Evolutionary conservation across 2,113 vertebrate genomes (phyloP).

Genomic region (Salvelinus sp.): DNA sequence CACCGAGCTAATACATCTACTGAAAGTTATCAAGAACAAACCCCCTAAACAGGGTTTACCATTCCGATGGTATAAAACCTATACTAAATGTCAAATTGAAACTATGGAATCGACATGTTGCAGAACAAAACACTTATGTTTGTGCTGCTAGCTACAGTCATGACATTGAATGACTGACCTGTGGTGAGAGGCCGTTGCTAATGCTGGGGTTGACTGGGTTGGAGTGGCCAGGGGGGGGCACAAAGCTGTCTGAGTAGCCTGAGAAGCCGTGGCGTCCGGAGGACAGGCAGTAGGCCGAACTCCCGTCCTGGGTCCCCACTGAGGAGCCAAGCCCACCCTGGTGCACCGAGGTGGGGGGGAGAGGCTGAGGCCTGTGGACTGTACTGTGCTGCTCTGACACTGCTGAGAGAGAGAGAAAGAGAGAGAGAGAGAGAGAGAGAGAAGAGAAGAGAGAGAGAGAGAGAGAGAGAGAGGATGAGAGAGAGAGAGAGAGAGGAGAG

Average conservation of each 20-base stretch:
- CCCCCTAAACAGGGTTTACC: too few relatives aligned
- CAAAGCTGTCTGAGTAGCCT: slow-evolving; percentile 97
- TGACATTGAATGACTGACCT: slow-evolving; percentile 79
- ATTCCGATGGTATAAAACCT: too few relatives aligned
- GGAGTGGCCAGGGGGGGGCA: slow-evolving; percentile 83
- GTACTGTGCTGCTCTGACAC: slow-evolving; percentile 92
- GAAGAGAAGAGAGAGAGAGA: neutral
- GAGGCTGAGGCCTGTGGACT: slow-evolving; percentile 94
- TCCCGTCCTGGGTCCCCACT: slow-evolving; percentile 85
- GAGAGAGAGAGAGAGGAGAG: slow-evolving; percentile 20
- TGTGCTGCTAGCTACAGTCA: neutral
- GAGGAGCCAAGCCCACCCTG: slow-evolving; percentile 84
- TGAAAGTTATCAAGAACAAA: neutral
- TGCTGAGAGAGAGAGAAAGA: slow-evolving; percentile 62
- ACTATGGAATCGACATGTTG: too few relatives aligned
- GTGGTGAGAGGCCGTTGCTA: slow-evolving; percentile 97
- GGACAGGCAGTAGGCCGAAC: slow-evolving; percentile 93
- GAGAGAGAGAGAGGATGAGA: slow-evolving; percentile 69
- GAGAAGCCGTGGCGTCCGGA: slow-evolving; percentile 94
- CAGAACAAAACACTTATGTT: neutral
- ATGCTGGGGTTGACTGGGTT: slow-evolving; percentile 93
- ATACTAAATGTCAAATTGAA: too few relatives aligned
- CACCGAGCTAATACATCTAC: slow-evolving; percentile 23
- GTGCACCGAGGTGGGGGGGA: slow-evolving; percentile 95
- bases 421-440: neutral